Percentiles rank a stretch among this genome's conserved stretches.
phyloP scores from a whole-genome alignment of 2,113 vertebrate species.

The Anthoscopus minutus region DNA sequence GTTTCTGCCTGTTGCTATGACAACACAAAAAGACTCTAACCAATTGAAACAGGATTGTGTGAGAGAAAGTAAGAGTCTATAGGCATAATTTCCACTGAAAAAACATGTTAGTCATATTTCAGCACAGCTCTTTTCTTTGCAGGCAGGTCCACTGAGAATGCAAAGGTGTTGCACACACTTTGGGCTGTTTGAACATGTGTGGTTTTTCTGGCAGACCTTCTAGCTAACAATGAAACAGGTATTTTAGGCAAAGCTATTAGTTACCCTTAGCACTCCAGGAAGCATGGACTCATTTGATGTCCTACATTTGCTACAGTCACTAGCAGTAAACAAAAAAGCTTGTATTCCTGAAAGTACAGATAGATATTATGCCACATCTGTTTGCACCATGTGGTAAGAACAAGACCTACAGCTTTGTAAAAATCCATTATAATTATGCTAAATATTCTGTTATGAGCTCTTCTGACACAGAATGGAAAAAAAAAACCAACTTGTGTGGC shows the following conservation, averaged over 20 bases:
- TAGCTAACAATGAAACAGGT: background rate
- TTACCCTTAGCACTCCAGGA: background rate
- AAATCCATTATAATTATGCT: background rate
- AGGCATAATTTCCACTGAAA: background rate
- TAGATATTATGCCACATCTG: background rate
- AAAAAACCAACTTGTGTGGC: background rate
- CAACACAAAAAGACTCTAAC: background rate
- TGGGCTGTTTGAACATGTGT: background rate
- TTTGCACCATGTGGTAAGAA: background rate
- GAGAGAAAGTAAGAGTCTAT: background rate
- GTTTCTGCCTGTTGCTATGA: background rate
- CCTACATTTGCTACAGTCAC: background rate
- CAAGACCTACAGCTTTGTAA: background rate
- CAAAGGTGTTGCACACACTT: background rate
- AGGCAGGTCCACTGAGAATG: background rate
- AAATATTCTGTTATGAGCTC: background rate
- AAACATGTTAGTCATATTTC: background rate
- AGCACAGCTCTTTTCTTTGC: background rate
- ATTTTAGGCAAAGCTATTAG: background rate
- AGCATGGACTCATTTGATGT: background rate
- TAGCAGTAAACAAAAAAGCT: background rate
- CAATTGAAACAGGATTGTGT: background rate
- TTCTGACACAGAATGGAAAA: background rate
- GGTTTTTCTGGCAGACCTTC: background rate
- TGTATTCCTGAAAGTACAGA: background rate